Evolutionary conservation across 2,797 vertebrate species (phyloP).

Genomic region (Crenichthys baileyi): DNA sequence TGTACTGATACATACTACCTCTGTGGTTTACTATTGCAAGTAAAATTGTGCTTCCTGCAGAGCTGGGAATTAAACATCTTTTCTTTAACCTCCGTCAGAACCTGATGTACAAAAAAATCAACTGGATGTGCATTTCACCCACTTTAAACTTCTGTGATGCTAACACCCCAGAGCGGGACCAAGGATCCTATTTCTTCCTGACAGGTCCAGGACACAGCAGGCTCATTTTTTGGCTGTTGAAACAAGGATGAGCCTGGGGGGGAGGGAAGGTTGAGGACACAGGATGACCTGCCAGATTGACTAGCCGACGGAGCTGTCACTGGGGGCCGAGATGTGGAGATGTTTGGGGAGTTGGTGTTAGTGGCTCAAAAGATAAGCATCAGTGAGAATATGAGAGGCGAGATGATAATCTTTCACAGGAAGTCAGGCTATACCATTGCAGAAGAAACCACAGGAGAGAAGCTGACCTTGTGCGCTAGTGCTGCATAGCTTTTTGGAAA

Average conservation of each 20-base stretch:
- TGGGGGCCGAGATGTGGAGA: constrained; percentile 67
- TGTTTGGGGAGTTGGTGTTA: constrained; percentile 64
- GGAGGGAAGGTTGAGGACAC: constrained; percentile 35
- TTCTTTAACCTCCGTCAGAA: constrained; percentile 5
- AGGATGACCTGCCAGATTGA: constrained; percentile 72
- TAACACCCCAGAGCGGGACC: constrained; percentile 41
- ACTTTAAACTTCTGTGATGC: constrained; percentile 44
- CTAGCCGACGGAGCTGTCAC: constrained; percentile 59
- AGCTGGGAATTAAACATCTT: constrained; percentile 16
- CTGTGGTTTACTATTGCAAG: constrained; percentile 25
- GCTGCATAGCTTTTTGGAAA: constrained; percentile 49
- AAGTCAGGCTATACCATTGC: constrained; percentile 75
- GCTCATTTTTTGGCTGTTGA: constrained; percentile 57
- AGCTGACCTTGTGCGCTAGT: constrained; percentile 72
- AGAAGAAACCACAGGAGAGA: constrained; percentile 76
- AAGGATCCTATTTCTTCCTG: constrained; percentile 72
- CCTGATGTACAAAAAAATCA: constrained; percentile 2
- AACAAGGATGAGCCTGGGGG: constrained; percentile 7
- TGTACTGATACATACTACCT: constrained; percentile 4
- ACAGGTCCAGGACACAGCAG: constrained; percentile 64
- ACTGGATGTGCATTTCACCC: constrained; percentile 18
- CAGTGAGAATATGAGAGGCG: constrained; percentile 75
- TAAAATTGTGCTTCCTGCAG: constrained; percentile 38
- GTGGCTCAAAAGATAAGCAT: constrained; percentile 77
- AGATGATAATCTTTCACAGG: constrained; percentile 76